A percentile compares a stretch with the other conserved stretches of the same genome.
phyloP scores from a whole-genome alignment of 2,888 invertebrate species.

The Phlogophora meticulosa region DNA sequence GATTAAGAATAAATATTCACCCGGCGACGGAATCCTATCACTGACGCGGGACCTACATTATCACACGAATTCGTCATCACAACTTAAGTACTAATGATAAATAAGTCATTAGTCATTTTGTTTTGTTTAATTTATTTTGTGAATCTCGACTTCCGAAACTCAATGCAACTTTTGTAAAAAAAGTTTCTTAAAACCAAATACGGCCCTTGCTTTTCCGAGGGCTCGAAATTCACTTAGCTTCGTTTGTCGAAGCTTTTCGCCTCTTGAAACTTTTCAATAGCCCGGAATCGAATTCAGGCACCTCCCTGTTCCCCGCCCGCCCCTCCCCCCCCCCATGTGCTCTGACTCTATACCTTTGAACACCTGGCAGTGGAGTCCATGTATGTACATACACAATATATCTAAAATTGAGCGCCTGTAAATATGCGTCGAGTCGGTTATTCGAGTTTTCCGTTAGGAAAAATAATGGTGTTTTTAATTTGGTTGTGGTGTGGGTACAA shows the following conservation, averaged over 20 bases:
- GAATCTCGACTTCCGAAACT: no score
- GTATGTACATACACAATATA: constrained; percentile 72
- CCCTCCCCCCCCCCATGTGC: constrained; percentile 41
- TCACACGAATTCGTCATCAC: no score
- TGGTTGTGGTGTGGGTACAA: background rate
- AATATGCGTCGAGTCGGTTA: constrained; percentile 43
- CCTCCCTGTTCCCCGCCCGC: constrained; percentile 69
- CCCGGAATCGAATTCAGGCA: constrained; percentile 88
- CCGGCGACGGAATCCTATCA: no score
- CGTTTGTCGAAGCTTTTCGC: constrained; percentile 92
- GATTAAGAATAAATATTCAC: no score
- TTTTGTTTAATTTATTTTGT: no score
- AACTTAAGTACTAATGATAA: no score
- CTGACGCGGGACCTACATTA: no score
- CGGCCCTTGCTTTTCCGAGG: constrained; percentile 80
- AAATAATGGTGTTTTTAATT: constrained; percentile 8
- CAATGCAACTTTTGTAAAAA: no score
- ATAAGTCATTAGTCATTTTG: no score
- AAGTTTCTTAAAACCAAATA: constrained; percentile 48
- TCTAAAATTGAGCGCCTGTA: constrained; percentile 56
- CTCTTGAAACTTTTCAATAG: constrained; percentile 91
- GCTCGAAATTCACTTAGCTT: constrained; percentile 91
- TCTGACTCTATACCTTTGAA: constrained; percentile 70
- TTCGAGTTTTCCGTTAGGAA: constrained; percentile 30
- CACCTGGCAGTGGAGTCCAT: constrained; percentile 74